Base-by-base conservation (phyloP, 2,888 invertebrate genomes). In the Watsonalla binaria region DNA sequence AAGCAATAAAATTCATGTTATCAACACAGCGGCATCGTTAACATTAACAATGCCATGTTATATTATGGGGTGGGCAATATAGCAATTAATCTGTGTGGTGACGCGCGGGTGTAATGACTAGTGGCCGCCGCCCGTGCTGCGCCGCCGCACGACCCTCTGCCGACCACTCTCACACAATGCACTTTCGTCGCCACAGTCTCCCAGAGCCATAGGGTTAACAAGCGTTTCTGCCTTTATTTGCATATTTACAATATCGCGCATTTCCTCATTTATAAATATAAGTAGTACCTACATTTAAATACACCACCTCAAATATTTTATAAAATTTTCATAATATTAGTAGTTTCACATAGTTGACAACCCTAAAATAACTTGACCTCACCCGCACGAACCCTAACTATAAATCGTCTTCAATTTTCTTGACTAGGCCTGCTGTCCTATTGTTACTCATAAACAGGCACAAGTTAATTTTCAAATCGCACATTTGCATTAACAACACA, bases 1-100 rank as follows among this genome's bases (percentile, higher is more conserved):
- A 77, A 78, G 78, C 73, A 78, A 80, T 84, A 82, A 82, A 81
- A 80, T 74, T 65, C 76, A 76, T 76, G 77, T 77, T 76, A 79
- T 69, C 58, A 62, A 57, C 69, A 70, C 66, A 68, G 70, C 70
- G 68, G 68, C 66, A 75, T 74, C 75, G 72, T 76, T 75, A 69
- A 74, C 76, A 71, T 73, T 71, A 73, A 77, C 78, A 77, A 78
- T 76, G 68, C 69, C 66, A 60, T 65, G 67, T 66, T 68, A 62
- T 62, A 62, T 63, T 61, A 63, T 63, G 62, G 60, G 62, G 56
- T 60, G 58, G 51, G 56, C 56, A 55, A 59, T 56, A 51, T 52
- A 60, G 60, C 56, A 57, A 61, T 62, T 61, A 56, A 58, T 58
- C 57, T 54, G 48, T 42, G 35, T 48, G 42, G 34, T 42, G 39